Evolutionary conservation across 2,113 vertebrate species (phyloP), one percentile per base, ranked within the genome.

Genomic region (Cyanocitta stelleri): DNA sequence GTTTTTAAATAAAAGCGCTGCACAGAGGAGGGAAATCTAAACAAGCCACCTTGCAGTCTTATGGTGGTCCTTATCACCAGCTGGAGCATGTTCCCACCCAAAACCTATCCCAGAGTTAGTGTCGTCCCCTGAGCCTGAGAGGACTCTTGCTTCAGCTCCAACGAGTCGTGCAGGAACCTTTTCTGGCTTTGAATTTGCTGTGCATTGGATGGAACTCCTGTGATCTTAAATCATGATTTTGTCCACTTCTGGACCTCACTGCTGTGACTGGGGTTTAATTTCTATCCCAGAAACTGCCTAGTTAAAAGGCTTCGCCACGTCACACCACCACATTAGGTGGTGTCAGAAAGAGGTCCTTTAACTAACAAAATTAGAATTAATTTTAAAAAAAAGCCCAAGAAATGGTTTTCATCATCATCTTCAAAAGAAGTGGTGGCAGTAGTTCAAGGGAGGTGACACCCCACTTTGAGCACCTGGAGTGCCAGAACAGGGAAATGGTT

Each of bases 111-210:
- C 2, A 3, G n/a, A 63, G 17, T 84, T 58, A 33, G 29, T 24
- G 37, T 8, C 6, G 11, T 48, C 54, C 63, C 46, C 49, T 17
- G 14, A 82, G 16, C 13, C 7, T 11, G 14, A 26, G 17, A 37
- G 32, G 10, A 11, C 6, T 78, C 39, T 37, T 64, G 18, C 13
- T 68, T 29, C 6, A 29, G 22, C 21, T 84, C 44, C 7, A 24
- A 5, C 0, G 1, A 78, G 37, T 4, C 1, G 0, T 2, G 2
- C 5, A 22, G 71, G 29, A 33, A 12, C 23, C 13, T 77, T 62
- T 77, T 33, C 13, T 82, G 86, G 10, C 29, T 64, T 85, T 41
- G 20, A 26, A 18, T 75, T 41, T 67, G 14, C 13, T 24, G 0
- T 4, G 5, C 1, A 2, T 63, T 62, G n/a, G 11, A 24, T 27